These are phyloP conservation scores for Drosophila subquinaria DNA, from an alignment of 2,888 invertebrate genomes.

Conservation along the genomic window DNA sequence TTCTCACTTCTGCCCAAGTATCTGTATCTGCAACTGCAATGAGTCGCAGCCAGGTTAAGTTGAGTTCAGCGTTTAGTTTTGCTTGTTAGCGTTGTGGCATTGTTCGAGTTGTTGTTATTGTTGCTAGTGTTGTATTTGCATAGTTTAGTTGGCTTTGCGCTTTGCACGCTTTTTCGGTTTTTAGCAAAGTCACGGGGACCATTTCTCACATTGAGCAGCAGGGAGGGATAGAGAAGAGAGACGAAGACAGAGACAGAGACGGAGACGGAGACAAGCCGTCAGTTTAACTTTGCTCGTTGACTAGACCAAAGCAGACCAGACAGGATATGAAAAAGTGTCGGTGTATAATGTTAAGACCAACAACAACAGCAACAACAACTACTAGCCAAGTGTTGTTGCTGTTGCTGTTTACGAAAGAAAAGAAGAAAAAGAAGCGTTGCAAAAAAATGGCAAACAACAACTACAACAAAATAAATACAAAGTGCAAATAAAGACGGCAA, in stretches of 20 bases:
- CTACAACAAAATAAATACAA: conserved; percentile 66
- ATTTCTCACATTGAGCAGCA: conserved; percentile 63
- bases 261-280: conserved; percentile 61
- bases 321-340: conserved; percentile 80
- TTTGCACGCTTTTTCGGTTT: conserved; percentile 75
- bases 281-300: conserved; percentile 62
- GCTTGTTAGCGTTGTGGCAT: conserved; percentile 54
- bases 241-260: neutral
- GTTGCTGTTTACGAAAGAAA: conserved; percentile 19
- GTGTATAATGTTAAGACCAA: conserved; percentile 73
- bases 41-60: conserved; percentile 4
- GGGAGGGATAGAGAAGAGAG: conserved; percentile 17
- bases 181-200: conserved; percentile 75
- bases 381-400: conserved; percentile 53
- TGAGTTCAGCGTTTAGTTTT: conserved; percentile 30
- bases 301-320: conserved; percentile 69
- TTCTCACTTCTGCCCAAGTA: conserved; percentile 5
- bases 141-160: conserved; percentile 59
- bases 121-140: conserved; percentile 53
- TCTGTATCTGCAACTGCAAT: conserved; percentile 27
- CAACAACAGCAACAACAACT: conserved; percentile 41
- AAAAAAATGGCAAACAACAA: conserved; percentile 52
- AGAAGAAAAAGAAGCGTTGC: conserved; percentile 15
- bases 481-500: conserved; percentile 76
- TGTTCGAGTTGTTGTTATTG: conserved; percentile 50